These are phyloP conservation scores for Coturnix japonica DNA, from an alignment of 2,113 vertebrate species.

Conservation along the genomic window DNA sequence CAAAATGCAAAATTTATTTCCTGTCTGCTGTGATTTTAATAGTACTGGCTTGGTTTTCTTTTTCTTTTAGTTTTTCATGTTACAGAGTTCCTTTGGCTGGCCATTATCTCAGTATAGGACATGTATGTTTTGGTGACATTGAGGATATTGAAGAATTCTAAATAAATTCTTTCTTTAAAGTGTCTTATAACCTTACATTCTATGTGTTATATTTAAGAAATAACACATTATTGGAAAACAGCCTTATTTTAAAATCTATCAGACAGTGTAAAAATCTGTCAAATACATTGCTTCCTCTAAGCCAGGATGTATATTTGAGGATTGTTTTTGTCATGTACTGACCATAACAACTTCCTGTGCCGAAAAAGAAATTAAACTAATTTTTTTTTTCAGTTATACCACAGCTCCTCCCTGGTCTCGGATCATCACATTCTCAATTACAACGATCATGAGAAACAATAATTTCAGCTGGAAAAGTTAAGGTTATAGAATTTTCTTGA, in stretches of 20 bases:
- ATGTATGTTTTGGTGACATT: not conserved
- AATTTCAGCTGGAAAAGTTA: not conserved
- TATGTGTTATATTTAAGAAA: not conserved
- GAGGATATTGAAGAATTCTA: not conserved
- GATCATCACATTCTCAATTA: not conserved
- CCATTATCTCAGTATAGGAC: not conserved
- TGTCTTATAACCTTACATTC: not conserved
- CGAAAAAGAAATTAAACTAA: not conserved
- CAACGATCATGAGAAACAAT: not conserved
- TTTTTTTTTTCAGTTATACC: not conserved
- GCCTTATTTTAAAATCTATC: not conserved
- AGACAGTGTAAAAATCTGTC: not conserved
- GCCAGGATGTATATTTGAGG: not conserved
- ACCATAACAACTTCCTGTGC: not conserved
- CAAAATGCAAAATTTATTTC: not conserved
- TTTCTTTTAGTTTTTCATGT: not conserved
- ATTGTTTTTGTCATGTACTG: not conserved
- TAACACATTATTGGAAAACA: not conserved
- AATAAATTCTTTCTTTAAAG: not conserved
- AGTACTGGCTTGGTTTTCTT: not conserved
- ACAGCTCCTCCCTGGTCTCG: not conserved
- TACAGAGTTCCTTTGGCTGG: not conserved
- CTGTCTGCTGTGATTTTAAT: not conserved
- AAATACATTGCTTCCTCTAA: not conserved
- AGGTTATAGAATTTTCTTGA: not conserved